Conservation (phyloP, 2,888 invertebrate species). For the Amblyjoppa fuscipennis region DNA sequence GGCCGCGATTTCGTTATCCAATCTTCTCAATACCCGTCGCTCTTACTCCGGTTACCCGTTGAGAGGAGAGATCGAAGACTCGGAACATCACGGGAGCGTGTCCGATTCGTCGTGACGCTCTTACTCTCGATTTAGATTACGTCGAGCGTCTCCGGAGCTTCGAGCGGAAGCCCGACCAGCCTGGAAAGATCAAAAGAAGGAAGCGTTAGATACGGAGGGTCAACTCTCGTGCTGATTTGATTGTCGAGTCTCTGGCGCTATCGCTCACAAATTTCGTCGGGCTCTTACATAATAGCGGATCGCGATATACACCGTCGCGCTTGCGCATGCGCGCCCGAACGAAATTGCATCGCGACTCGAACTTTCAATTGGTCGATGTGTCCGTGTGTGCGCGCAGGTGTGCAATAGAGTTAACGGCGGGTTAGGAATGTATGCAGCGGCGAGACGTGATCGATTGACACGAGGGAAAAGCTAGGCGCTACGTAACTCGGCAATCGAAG, state of each 20-base stretch:
- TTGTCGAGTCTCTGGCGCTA: background rate
- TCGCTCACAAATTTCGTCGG: background rate
- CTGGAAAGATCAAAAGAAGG: background rate
- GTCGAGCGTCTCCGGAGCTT: constrained; percentile 26
- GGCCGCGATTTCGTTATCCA: constrained; percentile 27
- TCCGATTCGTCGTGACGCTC: constrained; percentile 33
- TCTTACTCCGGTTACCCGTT: constrained; percentile 26
- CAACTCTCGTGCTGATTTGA: background rate
- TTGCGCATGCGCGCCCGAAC: constrained; percentile 11
- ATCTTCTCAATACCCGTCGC: constrained; percentile 31
- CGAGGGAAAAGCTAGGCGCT: constrained; percentile 20
- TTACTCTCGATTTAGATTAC: constrained; percentile 46
- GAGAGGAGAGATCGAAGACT: constrained; percentile 23
- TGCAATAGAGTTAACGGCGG: background rate
- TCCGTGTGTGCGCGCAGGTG: background rate
- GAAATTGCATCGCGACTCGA: constrained; percentile 20
- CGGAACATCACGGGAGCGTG: constrained; percentile 9
- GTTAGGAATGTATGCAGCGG: background rate
- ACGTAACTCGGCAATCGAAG: background rate
- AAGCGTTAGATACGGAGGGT: background rate
- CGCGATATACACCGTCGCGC: constrained; percentile 7
- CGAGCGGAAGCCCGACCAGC: background rate
- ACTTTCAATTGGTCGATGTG: background rate
- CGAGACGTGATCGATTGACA: constrained; percentile 49
- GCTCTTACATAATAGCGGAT: background rate